phyloP scores from a whole-genome alignment of 2,113 vertebrate species.

The Capra hircus region DNA sequence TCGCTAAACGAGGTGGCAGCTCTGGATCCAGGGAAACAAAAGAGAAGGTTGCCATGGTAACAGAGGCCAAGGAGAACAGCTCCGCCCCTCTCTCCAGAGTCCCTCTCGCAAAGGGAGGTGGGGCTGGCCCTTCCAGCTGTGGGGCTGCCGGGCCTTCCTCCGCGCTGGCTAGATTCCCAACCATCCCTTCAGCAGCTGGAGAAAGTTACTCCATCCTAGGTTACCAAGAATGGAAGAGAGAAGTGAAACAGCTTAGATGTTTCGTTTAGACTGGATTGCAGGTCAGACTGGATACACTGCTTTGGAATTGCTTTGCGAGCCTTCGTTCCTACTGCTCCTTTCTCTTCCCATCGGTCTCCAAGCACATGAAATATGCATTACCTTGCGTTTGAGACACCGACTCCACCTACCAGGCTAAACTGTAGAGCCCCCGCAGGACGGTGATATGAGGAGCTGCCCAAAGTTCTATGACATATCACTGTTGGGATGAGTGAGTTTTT shows the following conservation, averaged over 20 bases:
- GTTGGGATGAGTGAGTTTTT: constrained; percentile 23
- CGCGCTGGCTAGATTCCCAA: rapidly evolving
- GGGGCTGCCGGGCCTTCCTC: not conserved
- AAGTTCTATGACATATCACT: not conserved
- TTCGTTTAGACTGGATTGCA: not conserved
- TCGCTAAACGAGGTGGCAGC: constrained; percentile 32
- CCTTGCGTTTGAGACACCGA: not conserved
- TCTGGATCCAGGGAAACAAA: constrained; percentile 40
- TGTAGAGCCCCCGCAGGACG: rapidly evolving
- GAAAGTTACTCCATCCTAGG: not conserved
- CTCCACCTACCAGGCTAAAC: not conserved
- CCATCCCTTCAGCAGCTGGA: rapidly evolving
- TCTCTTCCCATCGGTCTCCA: not conserved
- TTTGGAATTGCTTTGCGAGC: not conserved
- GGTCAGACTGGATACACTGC: not conserved
- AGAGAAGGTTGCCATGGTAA: constrained; percentile 45
- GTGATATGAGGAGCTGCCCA: not conserved
- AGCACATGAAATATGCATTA: not conserved
- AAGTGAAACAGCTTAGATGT: not conserved
- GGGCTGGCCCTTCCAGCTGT: not conserved
- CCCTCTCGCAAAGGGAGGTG: not conserved
- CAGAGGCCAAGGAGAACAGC: constrained; percentile 16
- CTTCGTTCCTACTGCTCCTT: not conserved
- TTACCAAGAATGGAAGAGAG: not conserved
- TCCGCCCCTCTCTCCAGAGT: constrained; percentile 15